Conservation (phyloP, 2,888 invertebrate species). For the Apodemia zela region DNA sequence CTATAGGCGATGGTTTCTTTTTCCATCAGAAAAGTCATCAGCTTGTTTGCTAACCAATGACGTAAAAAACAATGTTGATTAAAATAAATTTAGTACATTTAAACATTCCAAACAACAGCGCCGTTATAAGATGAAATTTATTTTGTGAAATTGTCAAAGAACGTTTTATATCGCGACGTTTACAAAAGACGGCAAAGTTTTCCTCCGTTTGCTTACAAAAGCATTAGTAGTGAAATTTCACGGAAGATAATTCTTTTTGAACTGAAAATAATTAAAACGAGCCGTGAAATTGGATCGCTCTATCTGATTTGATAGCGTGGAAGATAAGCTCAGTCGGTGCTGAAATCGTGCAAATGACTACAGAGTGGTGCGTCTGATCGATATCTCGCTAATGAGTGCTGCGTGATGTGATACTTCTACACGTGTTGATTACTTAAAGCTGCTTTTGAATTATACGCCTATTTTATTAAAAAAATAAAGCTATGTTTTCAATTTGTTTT, state of each 20-base stretch:
- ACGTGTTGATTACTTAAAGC: slow-evolving; percentile 35
- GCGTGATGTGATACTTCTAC: slow-evolving; percentile 48
- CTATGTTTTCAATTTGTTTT: too few relatives aligned
- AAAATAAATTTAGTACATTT: slow-evolving; percentile 4
- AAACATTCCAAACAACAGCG: slow-evolving; percentile 18
- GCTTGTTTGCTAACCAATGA: too few relatives aligned
- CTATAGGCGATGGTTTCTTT: too few relatives aligned
- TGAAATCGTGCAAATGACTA: slow-evolving; percentile 22
- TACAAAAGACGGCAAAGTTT: slow-evolving; percentile 41
- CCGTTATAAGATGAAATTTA: slow-evolving; percentile 21
- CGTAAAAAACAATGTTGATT: too few relatives aligned
- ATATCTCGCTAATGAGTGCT: slow-evolving; percentile 64
- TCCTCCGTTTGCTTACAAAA: slow-evolving; percentile 47
- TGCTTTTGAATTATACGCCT: background rate
- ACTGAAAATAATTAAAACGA: slow-evolving; percentile 52
- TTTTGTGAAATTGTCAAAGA: slow-evolving; percentile 25
- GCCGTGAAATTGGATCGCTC: slow-evolving; percentile 17
- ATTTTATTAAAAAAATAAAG: background rate
- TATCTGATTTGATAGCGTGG: slow-evolving; percentile 35
- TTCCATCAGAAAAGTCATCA: too few relatives aligned
- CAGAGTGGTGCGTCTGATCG: slow-evolving; percentile 42
- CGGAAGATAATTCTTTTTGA: slow-evolving; percentile 47
- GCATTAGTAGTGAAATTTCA: slow-evolving; percentile 45
- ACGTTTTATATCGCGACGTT: slow-evolving; percentile 24
- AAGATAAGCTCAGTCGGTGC: slow-evolving; percentile 34